Conservation (phyloP, 2,797 vertebrate genomes). For the Epinephelus coioides region DNA sequence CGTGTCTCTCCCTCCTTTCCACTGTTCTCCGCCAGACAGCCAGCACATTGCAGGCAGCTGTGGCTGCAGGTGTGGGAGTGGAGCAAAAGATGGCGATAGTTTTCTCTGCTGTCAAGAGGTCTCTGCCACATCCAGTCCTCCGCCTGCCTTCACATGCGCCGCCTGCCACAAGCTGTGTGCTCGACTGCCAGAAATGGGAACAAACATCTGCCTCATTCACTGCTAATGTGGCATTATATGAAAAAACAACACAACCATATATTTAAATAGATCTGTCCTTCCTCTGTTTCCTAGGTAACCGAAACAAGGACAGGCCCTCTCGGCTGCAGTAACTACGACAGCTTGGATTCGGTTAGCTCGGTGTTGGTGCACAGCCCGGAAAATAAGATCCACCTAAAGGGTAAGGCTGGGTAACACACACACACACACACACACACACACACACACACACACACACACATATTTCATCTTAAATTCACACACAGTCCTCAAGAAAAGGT, state of each 20-base stretch:
- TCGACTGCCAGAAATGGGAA: slow-evolving; percentile 53
- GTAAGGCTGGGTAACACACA: slow-evolving; percentile 79
- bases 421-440: slow-evolving; percentile 14
- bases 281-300: slow-evolving; percentile 90
- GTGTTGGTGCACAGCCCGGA: slow-evolving; percentile 98
- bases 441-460: neutral
- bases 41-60: slow-evolving; percentile 44
- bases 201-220: slow-evolving; percentile 73
- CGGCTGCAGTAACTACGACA: slow-evolving; percentile 99
- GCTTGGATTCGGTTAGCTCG: slow-evolving; percentile 98
- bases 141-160: slow-evolving; percentile 48
- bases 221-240: slow-evolving; percentile 65
- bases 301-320: slow-evolving; percentile 98
- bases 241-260: slow-evolving; percentile 8
- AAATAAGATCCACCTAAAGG: slow-evolving; percentile 98
- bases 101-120: slow-evolving; percentile 61
- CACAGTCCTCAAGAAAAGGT: slow-evolving; percentile 39
- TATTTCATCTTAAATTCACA: neutral
- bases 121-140: slow-evolving; percentile 38
- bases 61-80: slow-evolving; percentile 57
- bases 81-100: slow-evolving; percentile 47
- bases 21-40: slow-evolving; percentile 21
- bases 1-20: neutral
- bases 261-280: slow-evolving; percentile 50
- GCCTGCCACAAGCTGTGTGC: slow-evolving; percentile 43